Evolutionary conservation across 1,140 invertebrate species (phyloP).

Genomic region (Papilio xuthus): DNA sequence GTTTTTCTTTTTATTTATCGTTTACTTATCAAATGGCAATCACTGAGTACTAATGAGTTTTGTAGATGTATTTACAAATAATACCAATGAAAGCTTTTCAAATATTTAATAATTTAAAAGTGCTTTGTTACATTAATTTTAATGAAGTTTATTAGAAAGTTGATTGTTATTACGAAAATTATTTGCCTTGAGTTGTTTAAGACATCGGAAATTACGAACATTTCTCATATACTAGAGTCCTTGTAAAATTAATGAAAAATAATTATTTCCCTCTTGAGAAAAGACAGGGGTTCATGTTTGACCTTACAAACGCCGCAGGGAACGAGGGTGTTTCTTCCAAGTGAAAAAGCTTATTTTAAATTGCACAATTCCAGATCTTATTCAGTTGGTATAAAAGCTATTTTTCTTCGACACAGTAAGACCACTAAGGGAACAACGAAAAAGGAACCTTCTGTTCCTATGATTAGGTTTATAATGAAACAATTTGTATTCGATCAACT

Average conservation of each 20-base stretch:
- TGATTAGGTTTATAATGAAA: constrained; percentile 67
- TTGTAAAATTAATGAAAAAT: constrained; percentile 24
- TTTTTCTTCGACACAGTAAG: constrained; percentile 45
- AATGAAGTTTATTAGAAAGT: not conserved
- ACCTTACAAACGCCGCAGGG: constrained; percentile 51
- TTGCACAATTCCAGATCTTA: constrained; percentile 48
- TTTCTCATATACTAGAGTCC: not conserved
- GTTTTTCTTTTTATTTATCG: not conserved
- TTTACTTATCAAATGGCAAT: not conserved
- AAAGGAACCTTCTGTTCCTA: constrained; percentile 60
- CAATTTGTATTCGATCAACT: constrained; percentile 64
- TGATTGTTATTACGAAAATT: not conserved
- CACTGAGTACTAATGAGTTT: not conserved
- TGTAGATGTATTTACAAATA: not conserved
- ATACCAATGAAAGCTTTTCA: too few species aligned
- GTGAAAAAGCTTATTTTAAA: constrained; percentile 26
- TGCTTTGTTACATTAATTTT: too few species aligned
- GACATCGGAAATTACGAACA: not conserved
- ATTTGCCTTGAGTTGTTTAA: not conserved
- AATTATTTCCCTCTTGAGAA: constrained; percentile 19
- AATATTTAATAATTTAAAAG: too few species aligned
- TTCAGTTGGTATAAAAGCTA: constrained; percentile 47
- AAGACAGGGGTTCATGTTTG: constrained; percentile 53
- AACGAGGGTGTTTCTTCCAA: constrained; percentile 37
- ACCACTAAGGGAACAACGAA: constrained; percentile 42